These are phyloP conservation scores for Ormyrus pomaceus DNA, from an alignment of 2,888 invertebrate genomes.

Conservation along the genomic window DNA sequence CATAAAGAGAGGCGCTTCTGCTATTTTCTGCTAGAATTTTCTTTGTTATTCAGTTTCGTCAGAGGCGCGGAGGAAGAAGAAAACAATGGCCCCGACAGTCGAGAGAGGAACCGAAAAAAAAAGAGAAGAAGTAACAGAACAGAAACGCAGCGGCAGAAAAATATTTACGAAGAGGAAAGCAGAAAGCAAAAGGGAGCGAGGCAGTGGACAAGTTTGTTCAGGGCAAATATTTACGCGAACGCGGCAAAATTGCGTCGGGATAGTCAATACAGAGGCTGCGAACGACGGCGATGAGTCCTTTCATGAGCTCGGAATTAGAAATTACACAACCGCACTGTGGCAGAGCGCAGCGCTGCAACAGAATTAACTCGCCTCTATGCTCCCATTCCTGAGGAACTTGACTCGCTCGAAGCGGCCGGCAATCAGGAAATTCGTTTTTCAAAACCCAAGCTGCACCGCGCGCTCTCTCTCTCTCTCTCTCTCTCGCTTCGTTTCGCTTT, in stretches of 20 bases:
- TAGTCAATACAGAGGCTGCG: constrained; percentile 25
- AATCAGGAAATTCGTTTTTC: too few relatives aligned
- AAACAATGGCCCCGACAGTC: too few relatives aligned
- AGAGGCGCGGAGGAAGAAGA: too few relatives aligned
- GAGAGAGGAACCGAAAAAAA: not conserved
- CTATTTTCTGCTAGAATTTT: too few relatives aligned
- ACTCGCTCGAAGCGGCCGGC: too few relatives aligned
- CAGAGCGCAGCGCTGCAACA: not conserved
- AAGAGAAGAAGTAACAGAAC: not conserved
- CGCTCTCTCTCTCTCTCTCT: too few relatives aligned
- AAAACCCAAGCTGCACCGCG: too few relatives aligned
- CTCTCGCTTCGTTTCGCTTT: too few relatives aligned
- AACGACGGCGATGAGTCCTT: constrained; percentile 19
- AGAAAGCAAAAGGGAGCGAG: not conserved
- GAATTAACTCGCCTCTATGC: constrained; percentile 18
- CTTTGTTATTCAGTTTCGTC: too few relatives aligned
- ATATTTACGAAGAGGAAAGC: not conserved
- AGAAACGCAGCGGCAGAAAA: not conserved
- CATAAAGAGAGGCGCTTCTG: too few relatives aligned
- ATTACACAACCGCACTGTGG: constrained; percentile 1
- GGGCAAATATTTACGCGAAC: constrained; percentile 59
- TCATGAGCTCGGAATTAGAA: constrained; percentile 29
- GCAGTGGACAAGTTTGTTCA: constrained; percentile 30
- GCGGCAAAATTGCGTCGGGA: constrained; percentile 54
- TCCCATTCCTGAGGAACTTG: not conserved